phyloP scores from a whole-genome alignment of 2,888 invertebrate species.

The Apamea crenata region DNA sequence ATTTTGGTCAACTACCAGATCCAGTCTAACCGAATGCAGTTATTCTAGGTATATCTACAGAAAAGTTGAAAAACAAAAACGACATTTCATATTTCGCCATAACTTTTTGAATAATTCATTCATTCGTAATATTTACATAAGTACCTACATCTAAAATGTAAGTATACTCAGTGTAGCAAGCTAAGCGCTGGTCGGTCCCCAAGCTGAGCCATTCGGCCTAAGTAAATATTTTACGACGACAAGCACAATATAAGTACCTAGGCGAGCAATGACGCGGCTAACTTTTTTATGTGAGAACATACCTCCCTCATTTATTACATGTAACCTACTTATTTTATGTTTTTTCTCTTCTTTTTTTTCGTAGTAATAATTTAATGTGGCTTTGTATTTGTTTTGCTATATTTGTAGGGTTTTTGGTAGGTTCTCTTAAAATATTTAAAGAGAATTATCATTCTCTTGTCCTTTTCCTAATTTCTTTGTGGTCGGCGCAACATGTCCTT shows the following conservation, averaged over 20 bases:
- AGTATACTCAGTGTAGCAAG: not conserved
- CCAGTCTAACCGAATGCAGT: too few relatives aligned
- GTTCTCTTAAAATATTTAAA: not conserved
- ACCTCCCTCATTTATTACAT: constrained; percentile 60
- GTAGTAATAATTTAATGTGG: constrained; percentile 35
- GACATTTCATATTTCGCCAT: not conserved
- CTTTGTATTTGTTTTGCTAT: constrained; percentile 16
- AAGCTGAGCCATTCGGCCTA: constrained; percentile 56
- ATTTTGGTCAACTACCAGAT: not conserved
- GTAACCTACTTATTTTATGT: constrained; percentile 53
- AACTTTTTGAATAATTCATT: not conserved
- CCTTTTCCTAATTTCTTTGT: not conserved
- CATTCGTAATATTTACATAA: constrained; percentile 24
- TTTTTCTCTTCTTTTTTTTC: constrained; percentile 24
- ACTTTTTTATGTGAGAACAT: constrained; percentile 59
- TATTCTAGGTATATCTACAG: not conserved
- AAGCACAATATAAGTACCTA: constrained; percentile 66
- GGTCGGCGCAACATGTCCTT: not conserved
- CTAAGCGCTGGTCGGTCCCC: constrained; percentile 39
- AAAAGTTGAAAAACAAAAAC: not conserved
- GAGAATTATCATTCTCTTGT: not conserved
- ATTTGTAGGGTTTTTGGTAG: not conserved
- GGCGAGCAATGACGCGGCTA: constrained; percentile 58
- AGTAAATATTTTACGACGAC: constrained; percentile 75
- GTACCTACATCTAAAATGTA: constrained; percentile 7